These are phyloP conservation scores for Elaphurus davidianus DNA, from an alignment of 2,113 vertebrate species.

Conservation along the genomic window DNA sequence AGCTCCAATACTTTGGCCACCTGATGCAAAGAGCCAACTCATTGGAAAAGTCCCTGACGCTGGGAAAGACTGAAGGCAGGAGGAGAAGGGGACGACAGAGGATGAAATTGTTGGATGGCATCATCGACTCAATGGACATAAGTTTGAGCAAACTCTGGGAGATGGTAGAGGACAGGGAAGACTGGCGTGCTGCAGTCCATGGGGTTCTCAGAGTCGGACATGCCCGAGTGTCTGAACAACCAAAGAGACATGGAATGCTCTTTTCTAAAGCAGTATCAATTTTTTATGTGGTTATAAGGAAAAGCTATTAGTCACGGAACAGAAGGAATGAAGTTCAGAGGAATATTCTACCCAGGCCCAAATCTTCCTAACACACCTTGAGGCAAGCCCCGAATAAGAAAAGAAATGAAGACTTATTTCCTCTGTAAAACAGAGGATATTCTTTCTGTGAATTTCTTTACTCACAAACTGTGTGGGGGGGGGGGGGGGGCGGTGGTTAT, in stretches of 20 bases:
- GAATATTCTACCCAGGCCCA: constrained; percentile 52
- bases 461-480: not conserved
- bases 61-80: not conserved
- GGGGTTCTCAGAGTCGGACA: fast-evolving
- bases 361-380: constrained; percentile 49
- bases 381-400: constrained; percentile 50
- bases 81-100: not conserved
- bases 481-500: not conserved
- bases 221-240: not conserved
- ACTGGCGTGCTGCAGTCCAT: not conserved
- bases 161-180: not conserved
- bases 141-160: not conserved
- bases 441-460: not conserved
- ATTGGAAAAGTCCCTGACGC: not conserved
- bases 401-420: constrained; percentile 58
- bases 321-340: constrained; percentile 67
- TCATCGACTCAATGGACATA: not conserved
- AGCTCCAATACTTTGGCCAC: not conserved
- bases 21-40: not conserved
- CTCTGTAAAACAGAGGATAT: constrained; percentile 34
- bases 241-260: constrained; percentile 57
- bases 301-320: constrained; percentile 55
- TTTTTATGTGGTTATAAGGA: constrained; percentile 66
- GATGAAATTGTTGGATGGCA: not conserved
- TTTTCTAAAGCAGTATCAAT: constrained; percentile 68